Conservation (phyloP, 92 coral and sea anemone species). For the Palythoa caribaeorum region DNA sequence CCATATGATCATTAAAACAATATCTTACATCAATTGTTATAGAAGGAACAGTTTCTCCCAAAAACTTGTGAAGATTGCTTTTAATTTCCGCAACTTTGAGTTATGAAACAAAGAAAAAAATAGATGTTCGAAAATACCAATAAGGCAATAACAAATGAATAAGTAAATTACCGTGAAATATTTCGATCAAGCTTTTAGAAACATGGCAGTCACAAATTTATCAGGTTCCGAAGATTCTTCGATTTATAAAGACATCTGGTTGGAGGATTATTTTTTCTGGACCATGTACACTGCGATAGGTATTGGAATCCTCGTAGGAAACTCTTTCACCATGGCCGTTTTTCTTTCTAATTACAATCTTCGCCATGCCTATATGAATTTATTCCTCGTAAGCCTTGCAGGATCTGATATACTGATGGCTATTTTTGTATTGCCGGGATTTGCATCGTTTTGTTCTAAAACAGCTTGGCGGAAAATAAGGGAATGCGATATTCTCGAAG, state of each 20-base stretch:
- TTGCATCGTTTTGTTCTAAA: slow-evolving; percentile 69
- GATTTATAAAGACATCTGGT: not conserved
- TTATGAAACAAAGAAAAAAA: not conserved
- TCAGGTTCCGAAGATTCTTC: not conserved
- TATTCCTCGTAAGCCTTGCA: slow-evolving; percentile 71
- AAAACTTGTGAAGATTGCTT: not conserved
- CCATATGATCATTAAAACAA: not conserved
- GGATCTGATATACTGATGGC: slow-evolving; percentile 69
- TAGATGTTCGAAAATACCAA: not conserved
- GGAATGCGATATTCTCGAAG: slow-evolving; percentile 22
- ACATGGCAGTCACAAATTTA: not conserved
- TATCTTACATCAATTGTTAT: not conserved
- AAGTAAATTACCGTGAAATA: not conserved
- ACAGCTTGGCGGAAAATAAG: not conserved
- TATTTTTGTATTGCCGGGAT: slow-evolving; percentile 67
- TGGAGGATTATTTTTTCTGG: slow-evolving; percentile 61
- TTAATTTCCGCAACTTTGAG: not conserved
- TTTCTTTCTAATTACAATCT: slow-evolving; percentile 58
- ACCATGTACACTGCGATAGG: slow-evolving; percentile 67
- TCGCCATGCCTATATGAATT: slow-evolving; percentile 69
- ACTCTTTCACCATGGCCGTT: slow-evolving; percentile 65
- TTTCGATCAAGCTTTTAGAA: not conserved
- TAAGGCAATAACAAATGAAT: not conserved
- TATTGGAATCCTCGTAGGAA: slow-evolving; percentile 64
- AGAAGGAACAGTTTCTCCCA: not conserved